phyloP scores from a whole-genome alignment of 2,888 invertebrate species.

The Tubiluchus corallicola region DNA sequence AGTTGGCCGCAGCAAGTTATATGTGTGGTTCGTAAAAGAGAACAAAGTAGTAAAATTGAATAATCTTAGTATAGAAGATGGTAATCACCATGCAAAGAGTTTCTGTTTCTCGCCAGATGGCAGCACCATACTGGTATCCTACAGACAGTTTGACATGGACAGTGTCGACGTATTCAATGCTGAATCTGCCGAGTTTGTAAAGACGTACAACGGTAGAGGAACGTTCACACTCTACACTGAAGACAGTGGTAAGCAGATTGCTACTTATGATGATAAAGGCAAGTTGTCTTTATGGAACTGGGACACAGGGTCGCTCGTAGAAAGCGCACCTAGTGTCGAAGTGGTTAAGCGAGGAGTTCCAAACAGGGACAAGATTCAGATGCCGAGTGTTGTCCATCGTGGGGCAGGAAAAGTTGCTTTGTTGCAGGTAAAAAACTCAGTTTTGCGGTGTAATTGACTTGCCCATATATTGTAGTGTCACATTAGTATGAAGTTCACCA shows the following conservation, averaged over 20 bases:
- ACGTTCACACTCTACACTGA: neutral
- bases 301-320: neutral
- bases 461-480: too few relatives aligned
- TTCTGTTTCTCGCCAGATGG: neutral
- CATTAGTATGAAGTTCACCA: too few relatives aligned
- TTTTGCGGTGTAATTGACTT: too few relatives aligned
- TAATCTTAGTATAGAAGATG: neutral
- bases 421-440: neutral
- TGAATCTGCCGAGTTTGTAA: neutral
- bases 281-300: neutral
- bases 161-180: neutral
- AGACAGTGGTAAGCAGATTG: neutral
- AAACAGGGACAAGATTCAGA: neutral
- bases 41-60: neutral
- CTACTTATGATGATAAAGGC: neutral
- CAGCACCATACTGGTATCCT: neutral
- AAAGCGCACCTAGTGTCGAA: neutral
- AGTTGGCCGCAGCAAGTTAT: neutral
- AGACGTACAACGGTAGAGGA: neutral
- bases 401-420: neutral
- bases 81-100: neutral
- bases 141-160: neutral
- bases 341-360: neutral
- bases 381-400: neutral
- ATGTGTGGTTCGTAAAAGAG: neutral